phyloP scores from a whole-genome alignment of 2,888 invertebrate genomes.

The Drosophila rellima region DNA sequence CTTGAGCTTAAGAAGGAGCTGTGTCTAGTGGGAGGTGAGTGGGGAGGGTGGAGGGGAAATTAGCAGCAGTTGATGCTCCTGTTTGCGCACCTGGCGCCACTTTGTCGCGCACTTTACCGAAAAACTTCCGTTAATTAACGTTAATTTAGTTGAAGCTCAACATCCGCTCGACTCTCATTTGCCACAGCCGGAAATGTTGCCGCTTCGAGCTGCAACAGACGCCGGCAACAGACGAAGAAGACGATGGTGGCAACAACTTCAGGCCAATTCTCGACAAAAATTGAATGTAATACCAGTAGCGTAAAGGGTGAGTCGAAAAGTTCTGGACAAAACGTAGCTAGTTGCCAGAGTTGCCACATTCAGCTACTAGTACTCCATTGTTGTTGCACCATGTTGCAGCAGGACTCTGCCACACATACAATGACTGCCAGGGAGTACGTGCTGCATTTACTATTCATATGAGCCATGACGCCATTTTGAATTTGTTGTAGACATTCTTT shows the following conservation, averaged over 20 bases:
- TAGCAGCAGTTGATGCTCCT: constrained; percentile 26
- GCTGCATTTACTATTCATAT: constrained; percentile 62
- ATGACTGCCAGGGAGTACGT: constrained; percentile 42
- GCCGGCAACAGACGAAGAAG: constrained; percentile 6
- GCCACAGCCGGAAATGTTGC: constrained; percentile 65
- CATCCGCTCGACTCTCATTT: constrained; percentile 52
- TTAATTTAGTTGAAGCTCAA: constrained; percentile 77
- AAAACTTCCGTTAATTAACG: constrained; percentile 81
- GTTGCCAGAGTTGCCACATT: constrained; percentile 29
- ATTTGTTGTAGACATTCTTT: constrained; percentile 25
- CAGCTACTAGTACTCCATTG: constrained; percentile 19
- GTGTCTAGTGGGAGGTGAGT: not conserved
- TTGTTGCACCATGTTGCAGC: constrained; percentile 3
- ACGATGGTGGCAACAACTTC: not conserved
- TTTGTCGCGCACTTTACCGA: constrained; percentile 58
- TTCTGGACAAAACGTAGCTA: constrained; percentile 25
- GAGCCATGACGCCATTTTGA: constrained; percentile 63
- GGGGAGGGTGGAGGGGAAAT: not conserved
- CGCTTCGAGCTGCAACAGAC: constrained; percentile 43
- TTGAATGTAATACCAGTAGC: constrained; percentile 16
- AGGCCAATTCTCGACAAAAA: constrained; percentile 42
- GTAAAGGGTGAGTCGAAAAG: constrained; percentile 32
- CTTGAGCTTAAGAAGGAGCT: constrained; percentile 29
- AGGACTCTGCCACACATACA: constrained; percentile 3
- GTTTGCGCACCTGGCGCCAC: constrained; percentile 54